Conservation (phyloP, 2,888 invertebrate species). For the Aelia acuminata region DNA sequence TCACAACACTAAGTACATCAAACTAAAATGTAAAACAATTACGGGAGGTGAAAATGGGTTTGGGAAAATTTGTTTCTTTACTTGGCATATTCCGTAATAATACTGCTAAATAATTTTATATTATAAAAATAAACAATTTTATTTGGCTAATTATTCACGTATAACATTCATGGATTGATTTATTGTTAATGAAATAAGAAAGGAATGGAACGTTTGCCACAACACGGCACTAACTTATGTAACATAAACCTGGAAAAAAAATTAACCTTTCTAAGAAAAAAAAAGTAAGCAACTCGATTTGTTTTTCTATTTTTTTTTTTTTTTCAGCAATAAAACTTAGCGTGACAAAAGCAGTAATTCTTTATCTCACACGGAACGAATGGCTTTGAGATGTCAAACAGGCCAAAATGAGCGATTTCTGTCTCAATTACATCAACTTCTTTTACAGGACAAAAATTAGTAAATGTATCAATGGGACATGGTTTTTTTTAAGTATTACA, state of each 20-base stretch:
- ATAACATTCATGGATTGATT: too few species aligned
- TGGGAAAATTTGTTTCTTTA: too few species aligned
- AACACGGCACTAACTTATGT: not conserved
- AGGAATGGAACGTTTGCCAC: not conserved
- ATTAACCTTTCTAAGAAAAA: not conserved
- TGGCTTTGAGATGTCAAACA: not conserved
- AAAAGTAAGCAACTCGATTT: not conserved
- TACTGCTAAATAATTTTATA: too few species aligned
- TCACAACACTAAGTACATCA: too few species aligned
- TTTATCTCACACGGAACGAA: not conserved
- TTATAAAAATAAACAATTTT: too few species aligned
- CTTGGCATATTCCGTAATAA: too few species aligned
- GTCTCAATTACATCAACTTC: not conserved
- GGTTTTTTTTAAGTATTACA: too few species aligned
- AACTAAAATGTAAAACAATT: too few species aligned
- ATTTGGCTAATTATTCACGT: too few species aligned
- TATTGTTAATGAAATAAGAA: too few species aligned
- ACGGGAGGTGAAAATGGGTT: too few species aligned
- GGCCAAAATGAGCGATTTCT: not conserved
- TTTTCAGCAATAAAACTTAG: not conserved
- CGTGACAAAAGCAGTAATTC: slow-evolving; percentile 11
- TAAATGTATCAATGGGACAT: not conserved
- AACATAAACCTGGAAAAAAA: not conserved
- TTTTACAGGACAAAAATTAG: not conserved
- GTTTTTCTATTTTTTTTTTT: not conserved